Evolutionary conservation across 2,888 invertebrate genomes (phyloP).

Genomic region (Melanostoma scalare): DNA sequence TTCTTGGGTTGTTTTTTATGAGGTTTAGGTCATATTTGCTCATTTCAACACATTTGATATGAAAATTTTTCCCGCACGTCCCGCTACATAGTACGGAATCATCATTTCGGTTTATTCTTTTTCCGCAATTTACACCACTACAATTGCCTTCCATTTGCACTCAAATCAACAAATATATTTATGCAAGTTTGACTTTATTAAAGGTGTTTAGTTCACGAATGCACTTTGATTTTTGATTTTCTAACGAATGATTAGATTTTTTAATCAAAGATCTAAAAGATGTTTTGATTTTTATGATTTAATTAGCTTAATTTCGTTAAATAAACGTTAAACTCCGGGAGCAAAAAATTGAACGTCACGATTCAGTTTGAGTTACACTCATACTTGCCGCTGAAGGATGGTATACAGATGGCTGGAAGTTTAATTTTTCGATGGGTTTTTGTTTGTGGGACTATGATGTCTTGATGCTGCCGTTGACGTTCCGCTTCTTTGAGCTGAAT

Average conservation of each 20-base stretch:
- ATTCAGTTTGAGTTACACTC: too few relatives aligned
- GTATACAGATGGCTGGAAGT: too few relatives aligned
- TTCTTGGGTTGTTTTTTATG: constrained; percentile 5
- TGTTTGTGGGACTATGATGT: too few relatives aligned
- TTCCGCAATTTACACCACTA: constrained; percentile 3
- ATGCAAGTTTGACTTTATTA: not conserved
- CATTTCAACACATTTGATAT: constrained; percentile 2
- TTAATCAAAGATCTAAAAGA: not conserved
- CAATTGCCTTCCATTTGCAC: not conserved
- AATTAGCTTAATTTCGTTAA: not conserved
- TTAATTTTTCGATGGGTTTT: too few relatives aligned
- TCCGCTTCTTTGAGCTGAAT: too few relatives aligned
- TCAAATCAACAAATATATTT: not conserved
- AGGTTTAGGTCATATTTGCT: not conserved
- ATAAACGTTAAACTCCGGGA: not conserved
- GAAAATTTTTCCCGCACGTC: not conserved
- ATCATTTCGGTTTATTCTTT: not conserved
- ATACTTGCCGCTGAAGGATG: too few relatives aligned
- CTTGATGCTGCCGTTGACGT: too few relatives aligned
- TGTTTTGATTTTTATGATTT: not conserved
- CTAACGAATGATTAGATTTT: not conserved
- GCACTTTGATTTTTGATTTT: not conserved
- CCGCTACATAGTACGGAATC: not conserved
- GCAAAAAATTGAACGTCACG: constrained; percentile 6
- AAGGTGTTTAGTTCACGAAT: not conserved